phyloP scores from a whole-genome alignment of 2,888 invertebrate genomes.

The Micoletzkya japonica region DNA sequence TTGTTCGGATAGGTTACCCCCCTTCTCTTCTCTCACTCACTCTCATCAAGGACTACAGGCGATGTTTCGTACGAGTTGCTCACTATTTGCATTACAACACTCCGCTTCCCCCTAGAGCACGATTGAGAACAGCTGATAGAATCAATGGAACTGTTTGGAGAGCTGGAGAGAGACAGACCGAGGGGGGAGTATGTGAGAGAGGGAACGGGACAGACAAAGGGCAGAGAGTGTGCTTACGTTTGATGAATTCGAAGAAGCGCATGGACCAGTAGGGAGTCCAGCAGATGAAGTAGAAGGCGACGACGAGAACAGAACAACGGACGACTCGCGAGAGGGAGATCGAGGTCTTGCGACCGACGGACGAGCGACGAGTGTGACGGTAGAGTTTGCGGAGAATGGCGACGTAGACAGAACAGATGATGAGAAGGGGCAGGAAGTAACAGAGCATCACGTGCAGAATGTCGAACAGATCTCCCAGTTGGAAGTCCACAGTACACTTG shows the following conservation, averaged over 20 bases:
- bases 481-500: slow-evolving; percentile 46
- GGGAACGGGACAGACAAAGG: too few species aligned
- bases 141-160: slow-evolving; percentile 21
- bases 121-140: slow-evolving; percentile 21
- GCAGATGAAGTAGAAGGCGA: slow-evolving; percentile 63
- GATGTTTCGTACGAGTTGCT: too few species aligned
- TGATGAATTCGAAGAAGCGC: slow-evolving; percentile 36
- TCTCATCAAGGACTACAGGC: too few species aligned
- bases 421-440: slow-evolving; percentile 52
- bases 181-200: too few species aligned
- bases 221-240: slow-evolving; percentile 8
- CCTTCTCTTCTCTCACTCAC: too few species aligned
- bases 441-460: slow-evolving; percentile 48
- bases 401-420: slow-evolving; percentile 58
- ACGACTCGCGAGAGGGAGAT: slow-evolving; percentile 58
- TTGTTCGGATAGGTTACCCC: too few species aligned
- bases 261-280: slow-evolving; percentile 63
- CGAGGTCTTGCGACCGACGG: slow-evolving; percentile 52
- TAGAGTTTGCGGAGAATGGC: slow-evolving; percentile 53
- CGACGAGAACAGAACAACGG: slow-evolving; percentile 61
- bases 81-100: slow-evolving; percentile 15
- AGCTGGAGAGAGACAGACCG: too few species aligned
- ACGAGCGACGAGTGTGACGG: slow-evolving; percentile 25
- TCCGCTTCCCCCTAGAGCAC: neutral
- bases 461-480: slow-evolving; percentile 39